These are phyloP conservation scores for Synanthedon tipuliformis DNA, from an alignment of 2,888 invertebrate species.

Conservation along the genomic window DNA sequence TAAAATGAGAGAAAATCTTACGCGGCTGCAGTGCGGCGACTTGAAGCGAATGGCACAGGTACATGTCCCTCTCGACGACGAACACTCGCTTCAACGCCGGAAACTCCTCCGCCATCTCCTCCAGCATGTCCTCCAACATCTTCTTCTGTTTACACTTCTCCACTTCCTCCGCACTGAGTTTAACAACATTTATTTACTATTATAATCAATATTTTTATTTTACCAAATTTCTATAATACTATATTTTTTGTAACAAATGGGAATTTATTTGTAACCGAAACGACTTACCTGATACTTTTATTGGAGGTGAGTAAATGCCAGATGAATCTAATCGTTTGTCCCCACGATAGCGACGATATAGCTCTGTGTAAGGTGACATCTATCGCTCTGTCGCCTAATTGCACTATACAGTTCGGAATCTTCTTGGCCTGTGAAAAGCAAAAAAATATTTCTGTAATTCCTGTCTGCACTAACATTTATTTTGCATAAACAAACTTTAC, in stretches of 20 bases:
- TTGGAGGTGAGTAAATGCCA: slow-evolving; percentile 88
- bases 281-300: slow-evolving; percentile 80
- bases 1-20: slow-evolving; percentile 20
- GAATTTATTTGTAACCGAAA: no score
- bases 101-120: slow-evolving; percentile 93
- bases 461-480: no score
- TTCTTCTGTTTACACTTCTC: slow-evolving; percentile 94
- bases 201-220: no score
- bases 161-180: slow-evolving; percentile 86
- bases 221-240: no score
- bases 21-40: slow-evolving; percentile 62
- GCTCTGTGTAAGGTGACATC: slow-evolving; percentile 92
- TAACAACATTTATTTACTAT: no score
- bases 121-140: slow-evolving; percentile 89
- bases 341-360: slow-evolving; percentile 85
- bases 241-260: background rate
- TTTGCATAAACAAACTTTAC: no score
- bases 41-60: slow-evolving; percentile 88
- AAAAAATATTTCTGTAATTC: no score
- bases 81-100: slow-evolving; percentile 93
- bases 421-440: slow-evolving; percentile 72
- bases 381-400: slow-evolving; percentile 94
- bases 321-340: slow-evolving; percentile 87
- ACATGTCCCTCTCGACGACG: slow-evolving; percentile 93
- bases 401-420: slow-evolving; percentile 84